Evolutionary conservation across 2,888 invertebrate species (phyloP).

Genomic region (Urechis unicinctus): DNA sequence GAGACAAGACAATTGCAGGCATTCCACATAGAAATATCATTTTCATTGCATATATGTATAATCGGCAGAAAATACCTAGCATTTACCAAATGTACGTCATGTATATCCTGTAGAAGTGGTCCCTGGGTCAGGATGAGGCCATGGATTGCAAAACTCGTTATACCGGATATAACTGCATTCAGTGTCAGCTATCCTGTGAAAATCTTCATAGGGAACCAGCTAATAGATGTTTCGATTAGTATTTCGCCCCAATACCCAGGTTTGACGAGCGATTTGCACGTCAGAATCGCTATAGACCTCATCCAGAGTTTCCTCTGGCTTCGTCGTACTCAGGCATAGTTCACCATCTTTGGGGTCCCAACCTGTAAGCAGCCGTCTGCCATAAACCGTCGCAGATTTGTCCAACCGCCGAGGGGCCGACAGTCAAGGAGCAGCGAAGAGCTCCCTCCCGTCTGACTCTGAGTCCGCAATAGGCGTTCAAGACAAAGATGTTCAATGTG

Average conservation of each 20-base stretch:
- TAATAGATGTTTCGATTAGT: conserved; percentile 71
- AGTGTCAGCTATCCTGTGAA: conserved; percentile 67
- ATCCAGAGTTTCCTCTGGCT: conserved; percentile 61
- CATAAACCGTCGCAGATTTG: neutral
- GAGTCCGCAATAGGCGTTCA: conserved; percentile 61
- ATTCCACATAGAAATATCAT: no score
- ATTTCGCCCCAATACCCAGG: conserved; percentile 66
- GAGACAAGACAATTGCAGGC: no score
- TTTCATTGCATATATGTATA: no score
- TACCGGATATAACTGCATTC: conserved; percentile 61
- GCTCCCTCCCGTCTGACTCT: no score
- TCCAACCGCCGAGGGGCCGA: neutral
- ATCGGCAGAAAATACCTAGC: no score
- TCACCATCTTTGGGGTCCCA: conserved; percentile 71
- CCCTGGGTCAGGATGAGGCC: no score
- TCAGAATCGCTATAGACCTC: conserved; percentile 63
- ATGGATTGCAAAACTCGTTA: no score
- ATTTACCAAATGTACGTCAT: no score
- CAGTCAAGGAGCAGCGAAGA: neutral
- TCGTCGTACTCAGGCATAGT: conserved; percentile 67
- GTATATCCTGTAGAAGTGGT: no score
- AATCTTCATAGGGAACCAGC: conserved; percentile 71
- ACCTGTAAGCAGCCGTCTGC: conserved; percentile 42
- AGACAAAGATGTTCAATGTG: no score
- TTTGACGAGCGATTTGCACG: conserved; percentile 74